These are phyloP conservation scores for Periphyllus acericola DNA, from an alignment of 2,888 invertebrate genomes.

Conservation along the genomic window DNA sequence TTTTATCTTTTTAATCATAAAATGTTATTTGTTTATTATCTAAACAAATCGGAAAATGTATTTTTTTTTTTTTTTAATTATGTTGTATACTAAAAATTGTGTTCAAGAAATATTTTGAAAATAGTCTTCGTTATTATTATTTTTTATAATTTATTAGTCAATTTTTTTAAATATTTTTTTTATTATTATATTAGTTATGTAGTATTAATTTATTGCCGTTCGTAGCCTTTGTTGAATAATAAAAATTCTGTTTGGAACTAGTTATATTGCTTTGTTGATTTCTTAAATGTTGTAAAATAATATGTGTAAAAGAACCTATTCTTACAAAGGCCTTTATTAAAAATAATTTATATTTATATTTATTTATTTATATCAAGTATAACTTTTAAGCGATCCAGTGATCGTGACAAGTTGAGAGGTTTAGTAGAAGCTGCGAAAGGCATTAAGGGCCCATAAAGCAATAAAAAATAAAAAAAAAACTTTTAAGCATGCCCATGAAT, in stretches of 20 bases:
- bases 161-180: conserved; percentile 15
- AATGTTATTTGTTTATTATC: not conserved
- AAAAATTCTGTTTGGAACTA: conserved; percentile 22
- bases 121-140: conserved; percentile 52
- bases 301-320: too few species aligned
- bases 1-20: conserved; percentile 24
- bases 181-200: not conserved
- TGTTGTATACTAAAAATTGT: conserved; percentile 24
- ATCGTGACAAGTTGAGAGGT: too few species aligned
- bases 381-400: too few species aligned
- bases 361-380: too few species aligned
- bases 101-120: conserved; percentile 52
- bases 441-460: too few species aligned
- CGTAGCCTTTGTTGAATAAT: conserved; percentile 49
- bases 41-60: not conserved
- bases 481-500: too few species aligned
- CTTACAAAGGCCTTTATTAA: too few species aligned
- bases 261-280: conserved; percentile 18
- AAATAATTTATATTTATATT: too few species aligned
- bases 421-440: too few species aligned
- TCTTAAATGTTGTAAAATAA: not conserved
- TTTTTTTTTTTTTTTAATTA: conserved; percentile 1
- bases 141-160: conserved; percentile 49
- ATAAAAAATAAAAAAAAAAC: too few species aligned
- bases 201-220: conserved; percentile 43